phyloP scores from a whole-genome alignment of 2,113 vertebrate species.

The Rhabdornis inornatus region DNA sequence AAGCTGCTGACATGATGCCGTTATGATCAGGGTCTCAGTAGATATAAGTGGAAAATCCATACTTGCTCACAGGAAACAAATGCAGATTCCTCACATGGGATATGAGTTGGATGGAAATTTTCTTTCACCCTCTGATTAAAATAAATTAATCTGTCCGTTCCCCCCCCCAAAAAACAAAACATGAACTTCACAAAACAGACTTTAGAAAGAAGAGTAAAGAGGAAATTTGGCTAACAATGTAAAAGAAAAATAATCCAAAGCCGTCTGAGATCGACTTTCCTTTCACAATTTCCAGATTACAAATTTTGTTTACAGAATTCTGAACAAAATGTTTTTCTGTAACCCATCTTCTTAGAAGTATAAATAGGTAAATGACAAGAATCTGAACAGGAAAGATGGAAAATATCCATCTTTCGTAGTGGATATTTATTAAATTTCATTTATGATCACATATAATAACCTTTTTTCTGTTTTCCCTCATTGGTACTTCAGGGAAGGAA shows the following conservation, averaged over 20 bases:
- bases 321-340: background rate
- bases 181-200: background rate
- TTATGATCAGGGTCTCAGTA: slow-evolving; percentile 55
- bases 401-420: background rate
- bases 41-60: slow-evolving; percentile 65
- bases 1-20: slow-evolving; percentile 18
- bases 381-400: background rate
- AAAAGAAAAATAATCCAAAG: background rate
- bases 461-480: background rate
- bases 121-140: slow-evolving; percentile 32
- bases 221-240: background rate
- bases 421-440: background rate
- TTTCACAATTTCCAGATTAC: background rate
- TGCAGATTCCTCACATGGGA: slow-evolving; percentile 56
- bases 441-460: background rate
- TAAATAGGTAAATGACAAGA: background rate
- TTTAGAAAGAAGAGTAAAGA: background rate
- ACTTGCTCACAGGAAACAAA: slow-evolving; percentile 70
- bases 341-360: background rate
- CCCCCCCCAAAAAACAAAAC: no score
- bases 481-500: background rate
- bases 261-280: background rate
- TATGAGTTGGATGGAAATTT: slow-evolving; percentile 61
- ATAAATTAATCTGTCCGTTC: background rate
- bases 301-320: background rate